Evolutionary conservation across 2,888 invertebrate genomes (phyloP).

Genomic region (Cephus pygmeus): DNA sequence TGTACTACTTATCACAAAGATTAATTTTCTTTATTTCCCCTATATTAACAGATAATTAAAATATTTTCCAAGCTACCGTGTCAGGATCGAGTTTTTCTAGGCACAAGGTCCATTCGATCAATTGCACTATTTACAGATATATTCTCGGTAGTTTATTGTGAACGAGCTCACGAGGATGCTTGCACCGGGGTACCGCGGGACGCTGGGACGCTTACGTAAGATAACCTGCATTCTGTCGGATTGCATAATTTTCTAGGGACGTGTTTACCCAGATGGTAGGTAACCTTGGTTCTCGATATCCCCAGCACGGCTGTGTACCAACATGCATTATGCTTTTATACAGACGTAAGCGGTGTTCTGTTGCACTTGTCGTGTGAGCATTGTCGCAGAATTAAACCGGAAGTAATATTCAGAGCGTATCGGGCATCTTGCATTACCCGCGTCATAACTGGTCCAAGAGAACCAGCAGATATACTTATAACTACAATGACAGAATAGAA

Average conservation of each 20-base stretch:
- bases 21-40: not conserved
- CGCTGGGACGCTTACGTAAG: not conserved
- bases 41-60: not conserved
- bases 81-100: not conserved
- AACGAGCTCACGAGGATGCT: not conserved
- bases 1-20: not conserved
- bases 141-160: not conserved
- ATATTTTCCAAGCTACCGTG: not conserved
- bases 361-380: constrained; percentile 46
- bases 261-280: not conserved
- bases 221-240: not conserved
- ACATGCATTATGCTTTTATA: not conserved
- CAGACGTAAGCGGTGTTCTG: constrained; percentile 24
- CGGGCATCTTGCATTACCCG: constrained; percentile 45
- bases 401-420: constrained; percentile 55
- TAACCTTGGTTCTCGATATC: constrained; percentile 11
- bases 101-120: not conserved
- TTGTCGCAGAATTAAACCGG: constrained; percentile 33
- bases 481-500: not conserved
- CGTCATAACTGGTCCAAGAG: not conserved
- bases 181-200: not conserved
- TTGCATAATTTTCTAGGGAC: not conserved
- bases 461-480: not conserved
- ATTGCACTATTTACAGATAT: not conserved
- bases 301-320: not conserved